Conservation (phyloP, 2,888 invertebrate genomes). For the Asteroscopus sphinx region DNA sequence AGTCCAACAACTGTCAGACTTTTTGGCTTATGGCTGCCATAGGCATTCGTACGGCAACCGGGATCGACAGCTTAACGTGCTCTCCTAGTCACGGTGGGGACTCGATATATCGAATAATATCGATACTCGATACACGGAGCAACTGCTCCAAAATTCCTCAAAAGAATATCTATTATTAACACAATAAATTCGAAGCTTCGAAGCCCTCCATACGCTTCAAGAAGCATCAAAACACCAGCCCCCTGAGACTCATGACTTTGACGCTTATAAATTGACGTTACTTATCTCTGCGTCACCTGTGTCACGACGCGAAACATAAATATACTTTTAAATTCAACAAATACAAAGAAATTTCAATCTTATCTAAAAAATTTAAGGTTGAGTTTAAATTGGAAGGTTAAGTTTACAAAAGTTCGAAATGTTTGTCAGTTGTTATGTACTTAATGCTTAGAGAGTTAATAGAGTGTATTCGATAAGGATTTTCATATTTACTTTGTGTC, state of each 20-base stretch:
- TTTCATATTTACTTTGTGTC: constrained; percentile 35
- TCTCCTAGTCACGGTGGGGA: too few species aligned
- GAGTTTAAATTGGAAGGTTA: background rate
- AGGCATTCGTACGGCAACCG: too few species aligned
- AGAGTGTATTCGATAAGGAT: constrained; percentile 41
- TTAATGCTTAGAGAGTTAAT: constrained; percentile 41
- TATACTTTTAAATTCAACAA: constrained; percentile 47
- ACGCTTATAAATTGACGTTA: constrained; percentile 78
- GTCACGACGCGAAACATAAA: constrained; percentile 40
- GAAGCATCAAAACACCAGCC: constrained; percentile 49
- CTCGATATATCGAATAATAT: too few species aligned
- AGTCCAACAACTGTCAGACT: too few species aligned
- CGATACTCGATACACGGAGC: too few species aligned
- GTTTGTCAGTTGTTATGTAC: constrained; percentile 35
- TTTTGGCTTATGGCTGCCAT: too few species aligned
- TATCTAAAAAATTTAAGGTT: fast-evolving
- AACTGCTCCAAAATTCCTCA: background rate
- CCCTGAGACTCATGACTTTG: constrained; percentile 63
- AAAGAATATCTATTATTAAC: constrained; percentile 35
- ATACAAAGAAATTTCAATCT: constrained; percentile 10
- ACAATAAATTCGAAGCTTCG: constrained; percentile 44
- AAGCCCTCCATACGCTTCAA: constrained; percentile 32
- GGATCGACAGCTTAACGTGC: too few species aligned
- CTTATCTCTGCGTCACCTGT: constrained; percentile 74
- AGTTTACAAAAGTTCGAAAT: constrained; percentile 32